Percentiles rank a stretch among this genome's conserved stretches.
Conservation (phyloP, 2,888 invertebrate genomes). For the Argyresthia albistria region DNA sequence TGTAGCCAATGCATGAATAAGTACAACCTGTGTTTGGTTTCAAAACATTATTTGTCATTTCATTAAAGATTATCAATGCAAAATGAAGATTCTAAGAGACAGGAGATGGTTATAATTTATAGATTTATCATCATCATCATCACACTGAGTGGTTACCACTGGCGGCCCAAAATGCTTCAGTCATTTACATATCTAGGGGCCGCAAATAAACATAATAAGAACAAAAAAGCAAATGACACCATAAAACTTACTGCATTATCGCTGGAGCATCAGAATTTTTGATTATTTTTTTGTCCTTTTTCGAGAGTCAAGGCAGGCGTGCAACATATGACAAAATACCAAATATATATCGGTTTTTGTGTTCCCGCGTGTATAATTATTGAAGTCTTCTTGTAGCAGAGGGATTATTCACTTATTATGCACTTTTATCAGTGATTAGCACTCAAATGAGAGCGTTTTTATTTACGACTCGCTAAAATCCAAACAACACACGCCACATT, state of each 20-base stretch:
- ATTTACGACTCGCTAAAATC: slow-evolving; percentile 65
- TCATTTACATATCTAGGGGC: neutral
- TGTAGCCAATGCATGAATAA: neutral
- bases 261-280: slow-evolving; percentile 57
- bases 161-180: neutral
- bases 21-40: neutral
- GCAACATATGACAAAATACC: slow-evolving; percentile 66
- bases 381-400: slow-evolving; percentile 22
- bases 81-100: neutral
- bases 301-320: slow-evolving; percentile 66
- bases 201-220: neutral
- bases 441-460: slow-evolving; percentile 55
- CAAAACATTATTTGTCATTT: neutral
- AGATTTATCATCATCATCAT: neutral
- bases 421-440: slow-evolving; percentile 37
- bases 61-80: neutral
- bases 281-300: slow-evolving; percentile 66
- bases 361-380: slow-evolving; percentile 8
- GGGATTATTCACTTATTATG: slow-evolving; percentile 35
- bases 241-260: slow-evolving; percentile 65
- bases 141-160: slow-evolving; percentile 3
- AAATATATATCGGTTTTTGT: slow-evolving; percentile 37
- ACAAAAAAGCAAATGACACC: slow-evolving; percentile 22
- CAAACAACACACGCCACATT: slow-evolving; percentile 75
- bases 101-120: neutral